Percentiles rank a stretch among this genome's conserved stretches.
Conservation (phyloP, 2,888 invertebrate genomes). For the Leptopilina drosophilae region DNA sequence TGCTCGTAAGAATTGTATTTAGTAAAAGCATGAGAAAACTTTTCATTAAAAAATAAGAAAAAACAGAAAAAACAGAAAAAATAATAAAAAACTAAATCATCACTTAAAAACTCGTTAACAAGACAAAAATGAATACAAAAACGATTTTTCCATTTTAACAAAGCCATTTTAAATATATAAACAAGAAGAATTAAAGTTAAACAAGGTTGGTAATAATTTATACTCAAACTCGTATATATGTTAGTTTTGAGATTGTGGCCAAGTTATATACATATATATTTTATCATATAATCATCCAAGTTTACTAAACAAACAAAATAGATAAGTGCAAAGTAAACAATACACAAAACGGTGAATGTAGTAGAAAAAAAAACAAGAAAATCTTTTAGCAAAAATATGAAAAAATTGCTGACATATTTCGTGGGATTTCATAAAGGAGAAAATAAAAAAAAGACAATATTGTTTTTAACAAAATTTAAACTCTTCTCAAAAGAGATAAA, state of each 20-base stretch:
- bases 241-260: constrained; percentile 20
- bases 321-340: background rate
- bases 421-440: too few species aligned
- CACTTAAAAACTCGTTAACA: background rate
- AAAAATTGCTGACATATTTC: constrained; percentile 9
- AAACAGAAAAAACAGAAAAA: background rate
- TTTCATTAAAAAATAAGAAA: background rate
- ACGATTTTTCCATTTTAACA: background rate
- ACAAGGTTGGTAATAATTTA: constrained; percentile 20
- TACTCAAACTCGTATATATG: background rate
- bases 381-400: background rate
- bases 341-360: background rate
- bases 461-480: too few species aligned
- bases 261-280: background rate
- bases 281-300: background rate
- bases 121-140: background rate
- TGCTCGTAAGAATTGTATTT: constrained; percentile 20
- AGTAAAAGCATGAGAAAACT: constrained; percentile 12
- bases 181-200: background rate
- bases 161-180: background rate
- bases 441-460: too few species aligned
- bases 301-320: constrained; percentile 5
- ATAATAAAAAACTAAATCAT: background rate
- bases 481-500: too few species aligned
- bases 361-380: background rate